Conservation (phyloP, 2,113 vertebrate species). For the Abramis brama region DNA sequence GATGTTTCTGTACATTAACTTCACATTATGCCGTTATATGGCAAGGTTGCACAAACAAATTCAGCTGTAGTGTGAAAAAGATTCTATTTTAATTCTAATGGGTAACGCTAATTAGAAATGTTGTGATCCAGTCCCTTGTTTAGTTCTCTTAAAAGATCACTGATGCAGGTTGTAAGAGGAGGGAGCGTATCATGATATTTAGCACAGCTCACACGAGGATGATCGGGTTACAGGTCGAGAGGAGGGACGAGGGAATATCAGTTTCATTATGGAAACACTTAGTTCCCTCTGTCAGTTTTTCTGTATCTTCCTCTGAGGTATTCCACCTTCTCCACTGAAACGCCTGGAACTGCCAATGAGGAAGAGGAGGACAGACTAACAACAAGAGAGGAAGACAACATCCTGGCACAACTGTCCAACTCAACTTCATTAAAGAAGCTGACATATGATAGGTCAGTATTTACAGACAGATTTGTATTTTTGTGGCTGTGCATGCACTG, state of each 20-base stretch:
- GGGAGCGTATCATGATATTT: conserved; percentile 47
- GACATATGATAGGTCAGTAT: conserved; percentile 66
- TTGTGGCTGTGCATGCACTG: not conserved
- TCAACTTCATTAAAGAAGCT: conserved; percentile 30
- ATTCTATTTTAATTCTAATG: not conserved
- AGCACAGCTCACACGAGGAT: conserved; percentile 47
- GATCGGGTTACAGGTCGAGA: conserved; percentile 64
- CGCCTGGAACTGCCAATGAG: not conserved
- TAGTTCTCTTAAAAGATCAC: not conserved
- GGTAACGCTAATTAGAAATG: not conserved
- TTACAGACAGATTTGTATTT: not conserved
- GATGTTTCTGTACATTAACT: too few species aligned
- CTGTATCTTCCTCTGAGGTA: conserved; percentile 55
- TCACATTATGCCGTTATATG: too few species aligned
- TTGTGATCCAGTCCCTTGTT: not conserved
- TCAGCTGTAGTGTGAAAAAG: too few species aligned
- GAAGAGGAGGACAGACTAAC: conserved; percentile 55
- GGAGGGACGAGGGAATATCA: conserved; percentile 59
- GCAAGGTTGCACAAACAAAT: too few species aligned
- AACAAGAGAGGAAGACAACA: conserved; percentile 46
- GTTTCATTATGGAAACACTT: conserved; percentile 59
- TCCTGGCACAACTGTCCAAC: conserved; percentile 52
- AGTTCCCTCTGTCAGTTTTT: conserved; percentile 41
- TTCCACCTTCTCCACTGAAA: conserved; percentile 45
- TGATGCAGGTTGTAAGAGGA: conserved; percentile 54